Percentiles rank a stretch among this genome's conserved stretches.
Conservation (phyloP, 2,888 invertebrate species). For the Oligia strigilis region DNA sequence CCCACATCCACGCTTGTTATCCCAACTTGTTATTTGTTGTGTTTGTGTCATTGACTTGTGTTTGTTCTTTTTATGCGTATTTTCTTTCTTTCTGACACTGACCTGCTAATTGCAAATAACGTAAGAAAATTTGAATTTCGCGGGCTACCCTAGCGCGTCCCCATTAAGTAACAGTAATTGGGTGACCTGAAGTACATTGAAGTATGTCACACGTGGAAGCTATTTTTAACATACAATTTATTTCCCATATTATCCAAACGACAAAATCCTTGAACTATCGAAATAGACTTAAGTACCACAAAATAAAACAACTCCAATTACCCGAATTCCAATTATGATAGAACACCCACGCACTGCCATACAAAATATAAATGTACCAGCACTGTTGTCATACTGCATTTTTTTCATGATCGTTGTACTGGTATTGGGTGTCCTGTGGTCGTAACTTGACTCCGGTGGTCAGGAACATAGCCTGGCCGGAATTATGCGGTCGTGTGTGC, state of each 20-base stretch:
- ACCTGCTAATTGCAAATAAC: too few species aligned
- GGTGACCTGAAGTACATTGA: background rate
- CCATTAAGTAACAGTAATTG: background rate
- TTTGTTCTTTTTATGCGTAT: too few species aligned
- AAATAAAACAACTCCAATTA: slow-evolving; percentile 27
- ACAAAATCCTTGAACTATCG: slow-evolving; percentile 13
- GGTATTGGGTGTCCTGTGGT: slow-evolving; percentile 66
- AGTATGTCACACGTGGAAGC: background rate
- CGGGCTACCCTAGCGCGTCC: too few species aligned
- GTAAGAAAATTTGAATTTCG: too few species aligned
- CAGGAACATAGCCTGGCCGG: slow-evolving; percentile 54
- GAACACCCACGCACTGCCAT: slow-evolving; percentile 9
- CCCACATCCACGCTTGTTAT: too few species aligned
- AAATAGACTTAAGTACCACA: background rate
- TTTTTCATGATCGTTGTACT: slow-evolving; percentile 47
- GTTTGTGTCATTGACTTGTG: too few species aligned
- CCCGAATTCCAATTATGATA: background rate
- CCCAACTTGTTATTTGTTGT: too few species aligned
- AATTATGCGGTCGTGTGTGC: slow-evolving; percentile 66
- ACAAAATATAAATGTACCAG: slow-evolving; percentile 26
- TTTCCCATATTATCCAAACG: background rate
- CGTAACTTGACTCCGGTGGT: slow-evolving; percentile 61
- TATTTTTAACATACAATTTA: background rate
- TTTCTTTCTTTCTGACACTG: too few species aligned
- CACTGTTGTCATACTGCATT: slow-evolving; percentile 40